Base-by-base conservation (phyloP, 1,140 invertebrate genomes). In the Tetragonula clypearis region DNA sequence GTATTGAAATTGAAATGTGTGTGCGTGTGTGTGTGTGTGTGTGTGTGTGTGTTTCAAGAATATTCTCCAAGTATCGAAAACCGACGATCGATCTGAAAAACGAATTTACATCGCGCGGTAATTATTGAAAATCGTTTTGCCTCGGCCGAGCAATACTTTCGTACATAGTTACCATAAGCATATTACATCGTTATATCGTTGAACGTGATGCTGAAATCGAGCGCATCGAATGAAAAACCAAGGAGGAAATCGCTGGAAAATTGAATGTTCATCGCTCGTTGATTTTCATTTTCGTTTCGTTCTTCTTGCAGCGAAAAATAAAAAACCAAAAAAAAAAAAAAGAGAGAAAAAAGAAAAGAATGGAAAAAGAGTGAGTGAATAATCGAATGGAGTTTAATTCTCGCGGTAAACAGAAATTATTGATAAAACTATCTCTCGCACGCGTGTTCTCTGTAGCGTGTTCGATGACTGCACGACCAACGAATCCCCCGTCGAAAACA, bases 281-380 rank as follows among this genome's bases (percentile, higher is more conserved):
- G 19, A 0, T 41, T 19, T 12, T 41, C n/a, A 19, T 30, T 30
- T 1, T 30, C 30, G 6, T 68, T 17, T 68, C 66, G 19, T 41
- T 41, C 4, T 1, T 23, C 3, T 41, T 11, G 19, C 11, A 0
- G 4, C 3, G 11, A n/a, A 17, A 72, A 15, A n/a, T 2, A 0
- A 49, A 0, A 0, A 49, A 30, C 1, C 30, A 30, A 30, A 30
- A 1, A 41, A 41, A 41, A 41, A 41, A 41, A 41, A 41, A 41
- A 41, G 35, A 4, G 35, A 4, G 41, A 41, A 41, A 6, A 41
- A 6, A 41, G 41, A 49, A 49, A 35, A 35, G 1, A 35, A 3
- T 35, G 35, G 35, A 35, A 35, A 35, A 35, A 49, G 6, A 49
- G 2, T n/a, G 14, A 11, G 0, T 0, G 5, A 23, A 53, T 21